Evolutionary conservation across 2,113 vertebrate species (phyloP).

Genomic region (Sprattus sprattus): DNA sequence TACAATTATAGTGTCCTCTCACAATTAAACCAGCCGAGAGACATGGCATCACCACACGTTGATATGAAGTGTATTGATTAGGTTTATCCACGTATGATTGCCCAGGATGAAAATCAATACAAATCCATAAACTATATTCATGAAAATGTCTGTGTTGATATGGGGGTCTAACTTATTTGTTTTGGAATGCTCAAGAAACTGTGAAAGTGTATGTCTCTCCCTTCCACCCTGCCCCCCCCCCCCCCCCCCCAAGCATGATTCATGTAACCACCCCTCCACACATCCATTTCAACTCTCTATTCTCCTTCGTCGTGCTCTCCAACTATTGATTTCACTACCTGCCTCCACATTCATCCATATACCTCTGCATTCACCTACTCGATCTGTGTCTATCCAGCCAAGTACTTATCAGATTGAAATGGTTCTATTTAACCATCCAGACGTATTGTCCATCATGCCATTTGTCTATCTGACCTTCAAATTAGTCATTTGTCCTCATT

Average conservation of each 20-base stretch:
- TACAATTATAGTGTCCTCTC: not conserved
- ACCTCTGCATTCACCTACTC: not conserved
- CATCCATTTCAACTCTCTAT: not conserved
- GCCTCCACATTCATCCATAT: not conserved
- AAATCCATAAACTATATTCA: constrained; percentile 13
- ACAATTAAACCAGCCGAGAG: not conserved
- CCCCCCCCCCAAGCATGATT: not conserved
- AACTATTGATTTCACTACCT: constrained; percentile 3
- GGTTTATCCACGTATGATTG: not conserved
- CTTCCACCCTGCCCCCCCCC: not conserved
- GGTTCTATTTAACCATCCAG: not conserved
- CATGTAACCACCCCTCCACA: not conserved
- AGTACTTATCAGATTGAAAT: not conserved
- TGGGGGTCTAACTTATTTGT: not conserved
- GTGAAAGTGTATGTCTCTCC: not conserved
- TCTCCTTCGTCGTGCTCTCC: not conserved
- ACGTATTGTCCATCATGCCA: not conserved
- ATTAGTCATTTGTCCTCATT: not conserved
- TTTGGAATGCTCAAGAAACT: not conserved
- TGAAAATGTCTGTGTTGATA: not conserved
- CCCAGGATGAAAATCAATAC: constrained; percentile 5
- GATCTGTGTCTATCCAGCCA: not conserved
- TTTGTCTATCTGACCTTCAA: not conserved
- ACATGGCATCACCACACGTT: not conserved
- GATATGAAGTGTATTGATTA: not conserved